Evolutionary conservation across 1,140 invertebrate genomes (phyloP), one percentile per base, ranked within the genome.

Genomic region (Euschistus heros): DNA sequence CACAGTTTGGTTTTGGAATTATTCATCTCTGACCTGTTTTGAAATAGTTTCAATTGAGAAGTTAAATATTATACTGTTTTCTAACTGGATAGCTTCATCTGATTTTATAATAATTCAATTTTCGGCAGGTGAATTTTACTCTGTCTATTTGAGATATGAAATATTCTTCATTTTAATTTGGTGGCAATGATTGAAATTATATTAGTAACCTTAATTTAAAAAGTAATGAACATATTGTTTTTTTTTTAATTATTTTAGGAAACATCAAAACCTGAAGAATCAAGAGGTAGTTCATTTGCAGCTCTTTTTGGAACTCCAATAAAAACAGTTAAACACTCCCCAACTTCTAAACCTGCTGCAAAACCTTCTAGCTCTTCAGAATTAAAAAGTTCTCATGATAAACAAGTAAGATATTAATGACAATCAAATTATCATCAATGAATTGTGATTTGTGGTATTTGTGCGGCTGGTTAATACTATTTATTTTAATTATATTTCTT

Each of bases 261-360:
- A 15, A 65, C 69, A 37, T 50, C 33, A 13, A 72, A 71, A 67
- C 33, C 64, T 57, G 80, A 82, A 22, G 85, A 85, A 70, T 75
- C 79, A 33, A 84, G 80, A 71, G 75, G 74, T 71, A 82, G 80
- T 70, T 81, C 83, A 59, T 92, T 91, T 75, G 83, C 84, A 46
- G 85, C 83, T 67, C 76, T 94, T 59, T 92, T 92, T 78, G 89
- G 90, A 0, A 75, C 84, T 33, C 88, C 89, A 1, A 86, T 92
- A 65, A 89, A 88, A 72, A 82, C 81, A 5, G 47, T 54, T 2
- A 69, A 67, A n/a, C 62, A 60, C 15, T 66, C 67, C 4, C 67
- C 69, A 18, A n/a, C 30, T 81, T 55, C 82, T 24, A 84, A 85
- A 71, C 62, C 66, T 10, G 66, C 71, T 4, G 69, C 70, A 64